Evolutionary conservation across 2,888 invertebrate species (phyloP).

Genomic region (Meta bourneti): DNA sequence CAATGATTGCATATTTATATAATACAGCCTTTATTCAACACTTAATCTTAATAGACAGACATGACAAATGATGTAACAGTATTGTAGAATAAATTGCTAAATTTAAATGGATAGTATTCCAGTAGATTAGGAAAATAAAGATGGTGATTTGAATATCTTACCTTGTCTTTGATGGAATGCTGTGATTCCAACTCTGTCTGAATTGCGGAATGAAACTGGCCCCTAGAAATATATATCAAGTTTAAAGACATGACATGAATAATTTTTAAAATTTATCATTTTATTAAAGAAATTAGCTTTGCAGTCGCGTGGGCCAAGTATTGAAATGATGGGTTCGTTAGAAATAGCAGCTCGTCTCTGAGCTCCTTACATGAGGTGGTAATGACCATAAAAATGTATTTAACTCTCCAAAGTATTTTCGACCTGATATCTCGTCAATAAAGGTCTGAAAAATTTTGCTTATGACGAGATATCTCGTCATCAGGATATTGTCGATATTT

Average conservation of each 20-base stretch:
- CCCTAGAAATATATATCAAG: slow-evolving; percentile 85
- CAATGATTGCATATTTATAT: neutral
- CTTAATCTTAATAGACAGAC: neutral
- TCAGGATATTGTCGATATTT: too few relatives aligned
- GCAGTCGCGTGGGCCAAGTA: neutral
- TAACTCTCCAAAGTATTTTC: too few relatives aligned
- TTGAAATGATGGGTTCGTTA: too few relatives aligned
- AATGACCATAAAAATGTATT: too few relatives aligned
- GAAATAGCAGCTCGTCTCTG: too few relatives aligned
- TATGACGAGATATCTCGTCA: too few relatives aligned
- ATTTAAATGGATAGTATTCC: neutral
- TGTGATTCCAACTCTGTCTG: slow-evolving; percentile 92
- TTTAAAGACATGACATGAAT: neutral
- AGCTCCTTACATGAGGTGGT: too few relatives aligned
- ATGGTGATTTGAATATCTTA: slow-evolving; percentile 80
- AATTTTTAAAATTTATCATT: neutral
- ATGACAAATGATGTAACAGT: too few relatives aligned
- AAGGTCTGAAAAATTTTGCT: too few relatives aligned
- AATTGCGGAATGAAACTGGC: slow-evolving; percentile 92
- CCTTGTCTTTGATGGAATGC: slow-evolving; percentile 94
- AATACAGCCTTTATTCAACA: neutral
- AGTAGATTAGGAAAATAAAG: neutral
- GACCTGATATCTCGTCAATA: too few relatives aligned
- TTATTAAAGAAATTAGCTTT: neutral
- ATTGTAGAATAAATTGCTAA: too few relatives aligned